These are phyloP conservation scores for Zaprionus nigranus DNA, from an alignment of 1,140 invertebrate genomes.

Conservation along the genomic window DNA sequence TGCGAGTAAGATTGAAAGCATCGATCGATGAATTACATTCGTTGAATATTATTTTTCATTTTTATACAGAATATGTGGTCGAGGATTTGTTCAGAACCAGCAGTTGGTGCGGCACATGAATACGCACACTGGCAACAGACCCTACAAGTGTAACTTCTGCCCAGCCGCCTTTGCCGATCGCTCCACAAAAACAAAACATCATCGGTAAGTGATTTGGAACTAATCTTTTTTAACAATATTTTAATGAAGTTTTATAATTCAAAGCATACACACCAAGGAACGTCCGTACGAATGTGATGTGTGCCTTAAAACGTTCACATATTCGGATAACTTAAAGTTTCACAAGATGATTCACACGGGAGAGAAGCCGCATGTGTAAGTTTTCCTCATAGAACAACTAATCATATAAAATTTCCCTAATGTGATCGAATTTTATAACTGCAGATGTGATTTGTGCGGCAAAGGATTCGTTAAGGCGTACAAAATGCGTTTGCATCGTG, in stretches of 20 bases:
- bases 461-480: conserved; percentile 75
- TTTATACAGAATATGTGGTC: conserved; percentile 69
- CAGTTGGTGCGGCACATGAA: conserved; percentile 81
- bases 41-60: background rate
- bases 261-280: conserved; percentile 89
- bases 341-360: conserved; percentile 85
- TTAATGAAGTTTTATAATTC: background rate
- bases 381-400: background rate
- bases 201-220: conserved; percentile 75
- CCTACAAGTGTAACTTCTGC: conserved; percentile 90
- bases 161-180: conserved; percentile 88
- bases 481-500: conserved; percentile 71
- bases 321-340: conserved; percentile 87
- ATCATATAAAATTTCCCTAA: background rate
- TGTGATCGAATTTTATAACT: background rate
- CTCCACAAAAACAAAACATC: conserved; percentile 86
- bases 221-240: background rate
- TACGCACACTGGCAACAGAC: conserved; percentile 84
- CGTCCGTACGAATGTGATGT: conserved; percentile 89
- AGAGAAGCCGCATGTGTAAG: conserved; percentile 73
- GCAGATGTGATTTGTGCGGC: conserved; percentile 68
- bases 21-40: background rate
- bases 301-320: conserved; percentile 89
- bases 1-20: conserved; percentile 71
- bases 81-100: conserved; percentile 76